These are phyloP conservation scores for Blastobasis adustella DNA, from an alignment of 2,888 invertebrate species.

Conservation along the genomic window DNA sequence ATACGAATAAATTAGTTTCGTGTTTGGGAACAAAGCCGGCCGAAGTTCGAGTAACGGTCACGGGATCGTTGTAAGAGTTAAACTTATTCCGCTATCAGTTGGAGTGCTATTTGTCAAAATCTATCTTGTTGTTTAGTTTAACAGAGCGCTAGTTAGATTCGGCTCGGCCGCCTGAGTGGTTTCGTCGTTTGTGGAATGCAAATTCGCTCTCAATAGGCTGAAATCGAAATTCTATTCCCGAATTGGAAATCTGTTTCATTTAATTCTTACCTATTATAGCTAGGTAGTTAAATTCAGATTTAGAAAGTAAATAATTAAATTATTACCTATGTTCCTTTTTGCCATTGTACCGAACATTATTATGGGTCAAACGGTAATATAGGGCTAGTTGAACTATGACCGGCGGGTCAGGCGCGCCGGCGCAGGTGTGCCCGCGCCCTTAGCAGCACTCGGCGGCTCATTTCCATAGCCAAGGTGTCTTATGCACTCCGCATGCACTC, in stretches of 20 bases:
- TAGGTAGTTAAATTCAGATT: no score
- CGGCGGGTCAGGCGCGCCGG: constrained; percentile 17
- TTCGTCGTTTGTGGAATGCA: constrained; percentile 3
- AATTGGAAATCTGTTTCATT: not conserved
- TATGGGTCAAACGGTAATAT: not conserved
- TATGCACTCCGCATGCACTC: constrained; percentile 66
- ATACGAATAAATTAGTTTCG: constrained; percentile 73
- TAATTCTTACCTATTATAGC: no score
- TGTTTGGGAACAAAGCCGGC: constrained; percentile 70
- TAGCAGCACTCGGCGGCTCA: constrained; percentile 43
- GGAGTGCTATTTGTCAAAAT: constrained; percentile 42
- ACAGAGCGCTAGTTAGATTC: constrained; percentile 34
- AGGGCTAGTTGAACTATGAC: constrained; percentile 34
- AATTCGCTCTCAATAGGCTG: not conserved
- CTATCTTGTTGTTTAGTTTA: constrained; percentile 46
- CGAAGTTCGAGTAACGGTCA: constrained; percentile 70
- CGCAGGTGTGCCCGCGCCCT: constrained; percentile 49
- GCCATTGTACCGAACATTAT: no score
- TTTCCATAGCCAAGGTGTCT: constrained; percentile 62
- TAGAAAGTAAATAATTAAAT: no score
- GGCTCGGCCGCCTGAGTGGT: constrained; percentile 17
- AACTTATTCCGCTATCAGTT: constrained; percentile 51
- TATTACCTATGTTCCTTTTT: no score
- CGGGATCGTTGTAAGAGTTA: constrained; percentile 59
- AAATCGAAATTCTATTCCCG: not conserved